Percentiles rank a stretch among this genome's conserved stretches.
Evolutionary conservation across 2,113 vertebrate species (phyloP).

Genomic region (Anoplopoma fimbria): DNA sequence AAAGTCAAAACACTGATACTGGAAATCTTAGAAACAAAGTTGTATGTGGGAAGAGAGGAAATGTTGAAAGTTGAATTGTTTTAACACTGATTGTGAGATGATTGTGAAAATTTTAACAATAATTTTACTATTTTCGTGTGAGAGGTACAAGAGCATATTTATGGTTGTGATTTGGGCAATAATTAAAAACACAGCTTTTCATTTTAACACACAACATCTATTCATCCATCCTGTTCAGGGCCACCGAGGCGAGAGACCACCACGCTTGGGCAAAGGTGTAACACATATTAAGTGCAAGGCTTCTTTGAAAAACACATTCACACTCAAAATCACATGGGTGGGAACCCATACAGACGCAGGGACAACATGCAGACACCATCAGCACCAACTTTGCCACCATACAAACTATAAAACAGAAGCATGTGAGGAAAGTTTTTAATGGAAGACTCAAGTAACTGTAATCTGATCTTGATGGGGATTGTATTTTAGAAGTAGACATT

Average conservation of each 20-base stretch:
- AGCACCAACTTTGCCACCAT: background rate
- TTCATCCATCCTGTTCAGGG: background rate
- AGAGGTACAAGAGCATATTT: background rate
- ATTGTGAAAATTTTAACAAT: background rate
- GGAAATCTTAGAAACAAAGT: conserved; percentile 2
- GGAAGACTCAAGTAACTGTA: background rate
- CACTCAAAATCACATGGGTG: conserved; percentile 13
- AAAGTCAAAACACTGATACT: background rate
- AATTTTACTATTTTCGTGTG: background rate
- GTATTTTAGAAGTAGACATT: background rate
- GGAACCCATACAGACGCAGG: background rate
- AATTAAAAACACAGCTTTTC: background rate
- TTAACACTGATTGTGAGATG: background rate
- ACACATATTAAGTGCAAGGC: too few relatives aligned
- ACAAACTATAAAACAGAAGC: background rate
- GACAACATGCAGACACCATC: background rate
- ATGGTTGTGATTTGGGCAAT: background rate
- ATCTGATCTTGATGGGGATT: background rate
- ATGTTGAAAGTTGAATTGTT: background rate
- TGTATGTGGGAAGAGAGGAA: background rate
- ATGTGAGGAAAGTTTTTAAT: background rate
- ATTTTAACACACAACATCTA: background rate
- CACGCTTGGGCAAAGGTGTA: background rate
- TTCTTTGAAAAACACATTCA: conserved; percentile 27
- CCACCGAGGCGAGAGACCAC: background rate